These are phyloP conservation scores for Acanthiza pusilla DNA, from an alignment of 2,797 vertebrate genomes.

Conservation along the genomic window DNA sequence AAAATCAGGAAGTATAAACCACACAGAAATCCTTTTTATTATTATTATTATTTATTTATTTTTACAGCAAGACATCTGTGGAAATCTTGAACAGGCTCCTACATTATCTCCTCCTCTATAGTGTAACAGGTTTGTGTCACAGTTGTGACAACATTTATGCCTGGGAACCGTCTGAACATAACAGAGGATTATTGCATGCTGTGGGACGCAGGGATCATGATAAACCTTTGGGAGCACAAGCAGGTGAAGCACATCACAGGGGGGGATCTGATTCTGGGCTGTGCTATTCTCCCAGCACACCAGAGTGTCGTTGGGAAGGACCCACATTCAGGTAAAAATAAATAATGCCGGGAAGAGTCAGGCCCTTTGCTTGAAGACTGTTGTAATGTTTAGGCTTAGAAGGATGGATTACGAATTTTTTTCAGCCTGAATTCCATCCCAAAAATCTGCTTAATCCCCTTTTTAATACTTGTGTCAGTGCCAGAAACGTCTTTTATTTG, in stretches of 20 bases:
- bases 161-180: not conserved
- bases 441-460: slow-evolving; percentile 39
- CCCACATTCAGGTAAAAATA: not conserved
- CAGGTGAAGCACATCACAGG: not conserved
- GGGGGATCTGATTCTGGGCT: not conserved
- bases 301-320: not conserved
- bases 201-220: not conserved
- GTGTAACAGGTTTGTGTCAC: not conserved
- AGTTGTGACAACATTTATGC: not conserved
- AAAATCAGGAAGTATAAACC: slow-evolving; percentile 42
- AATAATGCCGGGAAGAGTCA: not conserved
- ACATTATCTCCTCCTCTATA: fast-evolving
- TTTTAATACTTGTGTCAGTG: slow-evolving; percentile 27
- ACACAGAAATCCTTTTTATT: not conserved
- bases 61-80: not conserved
- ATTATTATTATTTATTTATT: not conserved
- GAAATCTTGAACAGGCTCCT: not conserved
- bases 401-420: not conserved
- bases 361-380: not conserved
- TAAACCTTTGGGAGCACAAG: not conserved
- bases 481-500: slow-evolving; percentile 22
- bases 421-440: not conserved
- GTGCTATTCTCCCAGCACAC: not conserved
- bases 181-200: not conserved
- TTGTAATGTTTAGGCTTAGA: not conserved